Conservation (phyloP, 64 coral and sea anemone genomes). For the Actinia tenebrosa region DNA sequence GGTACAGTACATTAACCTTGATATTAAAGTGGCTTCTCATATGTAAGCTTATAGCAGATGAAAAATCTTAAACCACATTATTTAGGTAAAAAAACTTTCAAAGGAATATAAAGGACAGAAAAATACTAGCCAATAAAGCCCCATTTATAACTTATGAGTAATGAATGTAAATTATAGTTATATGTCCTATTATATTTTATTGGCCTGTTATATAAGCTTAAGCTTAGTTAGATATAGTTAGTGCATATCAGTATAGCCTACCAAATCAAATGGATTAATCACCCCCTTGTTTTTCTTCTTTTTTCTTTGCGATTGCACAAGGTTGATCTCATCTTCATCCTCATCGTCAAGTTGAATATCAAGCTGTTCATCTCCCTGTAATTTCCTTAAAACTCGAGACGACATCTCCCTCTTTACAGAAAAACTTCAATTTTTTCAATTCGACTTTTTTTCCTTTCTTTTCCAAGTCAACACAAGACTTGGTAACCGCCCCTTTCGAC, state of each 20-base stretch:
- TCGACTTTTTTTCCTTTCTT: background rate
- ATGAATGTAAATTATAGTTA: too few species aligned
- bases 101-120: too few species aligned
- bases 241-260: background rate
- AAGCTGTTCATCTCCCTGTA: conserved; percentile 49
- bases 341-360: conserved; percentile 33
- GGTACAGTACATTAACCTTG: too few species aligned
- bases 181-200: too few species aligned
- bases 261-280: conserved; percentile 68
- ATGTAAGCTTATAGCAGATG: too few species aligned
- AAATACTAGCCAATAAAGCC: too few species aligned
- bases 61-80: too few species aligned
- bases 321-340: conserved; percentile 52
- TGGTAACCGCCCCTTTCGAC: background rate
- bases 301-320: conserved; percentile 20
- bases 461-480: background rate
- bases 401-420: conserved; percentile 23
- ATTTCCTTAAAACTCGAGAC: conserved; percentile 65
- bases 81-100: too few species aligned
- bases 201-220: too few species aligned
- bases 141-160: too few species aligned
- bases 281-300: conserved; percentile 23
- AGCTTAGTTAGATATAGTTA: too few species aligned
- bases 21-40: too few species aligned
- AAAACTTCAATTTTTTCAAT: background rate